Evolutionary conservation across 2,113 vertebrate genomes (phyloP).

Genomic region (Hemiprocne comata): DNA sequence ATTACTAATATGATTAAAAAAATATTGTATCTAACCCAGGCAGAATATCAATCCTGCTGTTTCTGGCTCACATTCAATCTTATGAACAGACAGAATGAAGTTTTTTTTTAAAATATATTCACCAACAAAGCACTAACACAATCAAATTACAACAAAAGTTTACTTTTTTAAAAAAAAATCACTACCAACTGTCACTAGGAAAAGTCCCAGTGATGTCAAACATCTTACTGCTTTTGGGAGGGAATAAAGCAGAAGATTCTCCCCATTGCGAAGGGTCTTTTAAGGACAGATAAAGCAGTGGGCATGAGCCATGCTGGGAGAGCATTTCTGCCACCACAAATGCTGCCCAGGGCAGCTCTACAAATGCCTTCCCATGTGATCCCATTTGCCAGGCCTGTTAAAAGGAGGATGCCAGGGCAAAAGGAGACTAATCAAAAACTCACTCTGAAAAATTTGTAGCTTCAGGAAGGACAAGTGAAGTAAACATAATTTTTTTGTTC

Average conservation of each 20-base stretch:
- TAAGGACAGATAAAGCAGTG: not conserved
- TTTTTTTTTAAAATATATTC: not conserved
- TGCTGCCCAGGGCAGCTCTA: not conserved
- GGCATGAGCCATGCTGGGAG: not conserved
- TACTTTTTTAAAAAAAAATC: not conserved
- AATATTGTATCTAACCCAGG: not conserved
- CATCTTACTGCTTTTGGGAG: not conserved
- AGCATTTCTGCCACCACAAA: not conserved
- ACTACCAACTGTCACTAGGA: not conserved
- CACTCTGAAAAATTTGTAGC: not conserved
- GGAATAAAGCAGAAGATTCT: not conserved
- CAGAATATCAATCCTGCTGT: constrained; percentile 42
- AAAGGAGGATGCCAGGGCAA: not conserved
- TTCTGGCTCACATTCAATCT: constrained; percentile 22
- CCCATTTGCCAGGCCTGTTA: not conserved
- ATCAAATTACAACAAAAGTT: not conserved
- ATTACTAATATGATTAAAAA: constrained; percentile 49
- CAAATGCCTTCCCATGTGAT: not conserved
- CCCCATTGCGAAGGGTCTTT: not conserved
- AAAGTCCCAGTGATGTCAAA: not conserved
- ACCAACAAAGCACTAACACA: not conserved
- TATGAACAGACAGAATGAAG: not conserved
- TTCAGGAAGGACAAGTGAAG: not conserved
- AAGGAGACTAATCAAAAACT: not conserved
- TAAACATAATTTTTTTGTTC: not conserved